phyloP scores from a whole-genome alignment of 2,113 vertebrate species.

The Tragelaphus strepsiceros region DNA sequence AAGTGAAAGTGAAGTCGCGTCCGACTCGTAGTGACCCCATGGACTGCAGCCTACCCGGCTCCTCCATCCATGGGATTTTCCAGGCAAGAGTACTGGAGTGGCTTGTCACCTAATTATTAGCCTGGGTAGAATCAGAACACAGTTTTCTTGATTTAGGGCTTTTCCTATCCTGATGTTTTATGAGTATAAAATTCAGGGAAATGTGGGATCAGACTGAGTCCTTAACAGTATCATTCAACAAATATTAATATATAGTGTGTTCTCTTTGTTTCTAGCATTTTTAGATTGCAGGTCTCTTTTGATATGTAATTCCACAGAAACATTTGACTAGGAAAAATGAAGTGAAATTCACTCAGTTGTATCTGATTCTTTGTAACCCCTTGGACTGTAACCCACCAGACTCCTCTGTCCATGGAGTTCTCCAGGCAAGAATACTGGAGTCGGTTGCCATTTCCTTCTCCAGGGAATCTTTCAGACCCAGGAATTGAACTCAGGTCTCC shows the following conservation, averaged over 20 bases:
- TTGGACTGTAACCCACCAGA: background rate
- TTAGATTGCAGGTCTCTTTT: background rate
- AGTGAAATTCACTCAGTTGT: background rate
- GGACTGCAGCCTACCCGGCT: too few relatives aligned
- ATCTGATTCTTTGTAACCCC: background rate
- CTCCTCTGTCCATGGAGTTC: background rate
- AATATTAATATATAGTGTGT: background rate
- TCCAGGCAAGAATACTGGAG: background rate
- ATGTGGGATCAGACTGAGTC: background rate
- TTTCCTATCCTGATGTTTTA: conserved; percentile 19
- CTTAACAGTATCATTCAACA: background rate
- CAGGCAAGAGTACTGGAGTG: too few relatives aligned
- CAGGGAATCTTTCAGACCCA: background rate
- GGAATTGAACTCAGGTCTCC: background rate
- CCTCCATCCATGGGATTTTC: too few relatives aligned
- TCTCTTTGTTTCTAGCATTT: conserved; percentile 14
- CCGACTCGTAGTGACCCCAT: too few relatives aligned
- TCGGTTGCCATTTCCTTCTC: background rate
- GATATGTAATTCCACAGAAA: background rate
- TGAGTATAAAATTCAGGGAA: background rate
- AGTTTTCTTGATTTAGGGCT: background rate
- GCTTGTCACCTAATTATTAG: background rate
- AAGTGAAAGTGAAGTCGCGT: too few relatives aligned
- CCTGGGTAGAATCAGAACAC: background rate
- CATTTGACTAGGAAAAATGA: background rate